A percentile compares a stretch with the other conserved stretches of the same genome.
These are phyloP conservation scores for Oncorhynchus gorbuscha DNA, from an alignment of 2,113 vertebrate species.

Conservation along the genomic window DNA sequence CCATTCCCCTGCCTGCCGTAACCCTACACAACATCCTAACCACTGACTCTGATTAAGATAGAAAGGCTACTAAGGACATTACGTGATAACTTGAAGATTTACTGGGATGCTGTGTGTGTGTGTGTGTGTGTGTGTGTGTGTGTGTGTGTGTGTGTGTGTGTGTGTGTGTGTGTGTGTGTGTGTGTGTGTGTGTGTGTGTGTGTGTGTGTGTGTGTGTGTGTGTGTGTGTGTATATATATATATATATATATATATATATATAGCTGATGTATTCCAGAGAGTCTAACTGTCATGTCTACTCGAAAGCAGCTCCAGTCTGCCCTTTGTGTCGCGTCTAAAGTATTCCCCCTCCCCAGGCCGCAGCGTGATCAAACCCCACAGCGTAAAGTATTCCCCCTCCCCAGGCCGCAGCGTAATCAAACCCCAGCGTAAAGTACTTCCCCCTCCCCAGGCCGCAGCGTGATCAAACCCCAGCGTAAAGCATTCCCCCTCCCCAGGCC, in stretches of 20 bases:
- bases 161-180: no score
- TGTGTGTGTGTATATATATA: no score
- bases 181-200: no score
- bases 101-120: slow-evolving; percentile 15
- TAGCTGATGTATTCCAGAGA: slow-evolving; percentile 62
- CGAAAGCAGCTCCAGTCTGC: slow-evolving; percentile 42
- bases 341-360: slow-evolving; percentile 30
- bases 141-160: no score
- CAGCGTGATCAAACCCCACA: slow-evolving; percentile 16
- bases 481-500: slow-evolving; percentile 33
- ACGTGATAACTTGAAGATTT: slow-evolving; percentile 49
- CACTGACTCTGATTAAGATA: slow-evolving; percentile 58
- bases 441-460: slow-evolving; percentile 32
- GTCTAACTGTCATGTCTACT: slow-evolving; percentile 59
- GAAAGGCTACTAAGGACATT: slow-evolving; percentile 41
- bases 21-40: slow-evolving; percentile 50
- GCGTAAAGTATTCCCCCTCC: slow-evolving; percentile 33
- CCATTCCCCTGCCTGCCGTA: slow-evolving; percentile 51
- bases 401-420: slow-evolving; percentile 26
- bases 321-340: slow-evolving; percentile 52
- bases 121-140: no score
- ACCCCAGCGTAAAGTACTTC: slow-evolving; percentile 29
- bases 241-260: background rate
- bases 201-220: no score
- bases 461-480: slow-evolving; percentile 25